Percentiles rank a stretch among this genome's conserved stretches.
phyloP scores from a whole-genome alignment of 2,797 vertebrate genomes.

The Mallotus villosus region DNA sequence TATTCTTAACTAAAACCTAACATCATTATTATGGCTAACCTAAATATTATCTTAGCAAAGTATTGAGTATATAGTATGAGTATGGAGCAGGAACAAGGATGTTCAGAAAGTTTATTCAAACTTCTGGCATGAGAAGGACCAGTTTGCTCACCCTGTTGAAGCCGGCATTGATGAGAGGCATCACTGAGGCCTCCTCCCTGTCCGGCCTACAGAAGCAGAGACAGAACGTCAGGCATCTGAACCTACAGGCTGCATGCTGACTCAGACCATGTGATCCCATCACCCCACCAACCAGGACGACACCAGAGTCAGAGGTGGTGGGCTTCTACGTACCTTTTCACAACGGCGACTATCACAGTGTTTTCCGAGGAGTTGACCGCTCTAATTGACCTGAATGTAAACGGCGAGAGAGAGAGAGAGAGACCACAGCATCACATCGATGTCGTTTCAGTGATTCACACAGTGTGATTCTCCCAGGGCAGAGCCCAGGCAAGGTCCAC shows the following conservation, averaged over 20 bases:
- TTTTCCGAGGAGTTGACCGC: conserved; percentile 90
- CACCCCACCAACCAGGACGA: conserved; percentile 13
- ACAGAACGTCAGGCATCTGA: conserved; percentile 31
- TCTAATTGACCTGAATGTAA: conserved; percentile 90
- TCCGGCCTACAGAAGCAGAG: conserved; percentile 81
- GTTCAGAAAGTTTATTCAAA: no score
- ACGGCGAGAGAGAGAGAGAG: conserved; percentile 69
- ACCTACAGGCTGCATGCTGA: no score
- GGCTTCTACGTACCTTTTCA: conserved; percentile 83
- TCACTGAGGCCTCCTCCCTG: conserved; percentile 90
- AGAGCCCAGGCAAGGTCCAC: conserved; percentile 65
- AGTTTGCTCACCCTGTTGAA: conserved; percentile 88
- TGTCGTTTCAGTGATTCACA: conserved; percentile 69
- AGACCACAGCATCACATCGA: conserved; percentile 68
- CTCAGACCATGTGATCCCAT: no score
- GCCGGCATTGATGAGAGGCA: conserved; percentile 92
- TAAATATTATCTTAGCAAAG: no score
- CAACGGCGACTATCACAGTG: conserved; percentile 95
- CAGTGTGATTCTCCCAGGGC: conserved; percentile 63
- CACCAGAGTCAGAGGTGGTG: conserved; percentile 6
- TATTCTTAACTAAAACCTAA: no score
- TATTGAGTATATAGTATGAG: no score
- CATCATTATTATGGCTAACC: no score
- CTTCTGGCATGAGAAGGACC: no score
- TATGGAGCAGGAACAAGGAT: no score